phyloP scores from a whole-genome alignment of 2,888 invertebrate genomes.

The Phengaris alcon region DNA sequence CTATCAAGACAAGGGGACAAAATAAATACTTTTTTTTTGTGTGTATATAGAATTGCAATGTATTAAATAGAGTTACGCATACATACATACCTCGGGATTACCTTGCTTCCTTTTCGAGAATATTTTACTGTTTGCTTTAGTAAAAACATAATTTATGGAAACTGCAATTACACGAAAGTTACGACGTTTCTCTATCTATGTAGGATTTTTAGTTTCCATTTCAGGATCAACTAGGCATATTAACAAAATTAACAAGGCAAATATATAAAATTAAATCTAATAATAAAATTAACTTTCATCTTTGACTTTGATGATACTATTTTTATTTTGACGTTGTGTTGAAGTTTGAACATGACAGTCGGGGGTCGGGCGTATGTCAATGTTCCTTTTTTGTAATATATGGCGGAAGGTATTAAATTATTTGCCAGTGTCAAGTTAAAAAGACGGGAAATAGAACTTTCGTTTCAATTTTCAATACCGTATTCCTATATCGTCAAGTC shows the following conservation, averaged over 20 bases:
- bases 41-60: neutral
- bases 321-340: constrained; percentile 54
- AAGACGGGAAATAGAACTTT: too few relatives aligned
- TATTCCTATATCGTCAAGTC: too few relatives aligned
- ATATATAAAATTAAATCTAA: constrained; percentile 48
- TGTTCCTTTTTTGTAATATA: too few relatives aligned
- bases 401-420: too few relatives aligned
- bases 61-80: constrained; percentile 39
- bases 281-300: constrained; percentile 76
- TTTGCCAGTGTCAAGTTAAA: too few relatives aligned
- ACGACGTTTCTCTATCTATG: constrained; percentile 48
- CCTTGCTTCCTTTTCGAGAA: constrained; percentile 63
- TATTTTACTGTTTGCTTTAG: constrained; percentile 65
- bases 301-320: constrained; percentile 68
- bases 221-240: constrained; percentile 49
- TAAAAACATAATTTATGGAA: constrained; percentile 73
- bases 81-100: constrained; percentile 60
- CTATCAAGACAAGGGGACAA: neutral
- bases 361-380: too few relatives aligned
- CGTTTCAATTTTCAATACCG: too few relatives aligned
- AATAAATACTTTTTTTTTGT: neutral
- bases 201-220: constrained; percentile 46
- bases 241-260: constrained; percentile 45
- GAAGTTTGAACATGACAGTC: neutral
- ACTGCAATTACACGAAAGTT: constrained; percentile 50